Evolutionary conservation across 1,140 invertebrate genomes (phyloP), one percentile per base, ranked within the genome.

Genomic region (Drosophila sp.): DNA sequence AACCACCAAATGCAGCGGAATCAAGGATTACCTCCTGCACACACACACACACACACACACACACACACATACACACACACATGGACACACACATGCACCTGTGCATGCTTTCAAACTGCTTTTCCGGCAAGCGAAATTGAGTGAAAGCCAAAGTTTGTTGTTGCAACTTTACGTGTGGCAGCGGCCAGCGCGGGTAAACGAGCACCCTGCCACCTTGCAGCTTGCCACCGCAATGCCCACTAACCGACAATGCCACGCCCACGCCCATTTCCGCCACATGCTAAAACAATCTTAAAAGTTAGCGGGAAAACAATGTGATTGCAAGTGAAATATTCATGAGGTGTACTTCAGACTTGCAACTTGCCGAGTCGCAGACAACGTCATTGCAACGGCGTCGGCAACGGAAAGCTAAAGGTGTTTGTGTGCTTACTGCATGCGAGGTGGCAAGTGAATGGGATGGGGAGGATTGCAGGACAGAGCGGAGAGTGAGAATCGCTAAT

Each of bases 271-370:
- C 83, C 81, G 80, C 82, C 82, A 86, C 82, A 86, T 87, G 82
- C 87, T 87, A 89, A 83, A 87, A 89, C 83, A 87, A 87, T 87
- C 83, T 87, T 79, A 89, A 87, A 87, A 87, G 83, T 87, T 87
- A 83, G 83, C 83, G 79, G 83, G 65, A 87, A 87, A 89, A 87
- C 83, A 87, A 87, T 87, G 83, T 87, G 83, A 87, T 87, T 87
- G 83, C 83, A 83, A 87, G 83, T 87, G 83, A 87, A 87, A 87
- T 87, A 87, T 87, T 89, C 83, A 87, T 87, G 83, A 81, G 87
- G 72, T 89, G 76, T 70, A 74, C 83, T 82, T 71, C 71, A 76
- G 75, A 78, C 83, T 78, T 58, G 53, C 50, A 64, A 64, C 67
- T 45, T 29, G 62, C 36, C 57, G 25, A 41, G 41, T 40, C 71